These are phyloP conservation scores for Callorhinus ursinus DNA, from an alignment of 2,113 vertebrate species.

Conservation along the genomic window DNA sequence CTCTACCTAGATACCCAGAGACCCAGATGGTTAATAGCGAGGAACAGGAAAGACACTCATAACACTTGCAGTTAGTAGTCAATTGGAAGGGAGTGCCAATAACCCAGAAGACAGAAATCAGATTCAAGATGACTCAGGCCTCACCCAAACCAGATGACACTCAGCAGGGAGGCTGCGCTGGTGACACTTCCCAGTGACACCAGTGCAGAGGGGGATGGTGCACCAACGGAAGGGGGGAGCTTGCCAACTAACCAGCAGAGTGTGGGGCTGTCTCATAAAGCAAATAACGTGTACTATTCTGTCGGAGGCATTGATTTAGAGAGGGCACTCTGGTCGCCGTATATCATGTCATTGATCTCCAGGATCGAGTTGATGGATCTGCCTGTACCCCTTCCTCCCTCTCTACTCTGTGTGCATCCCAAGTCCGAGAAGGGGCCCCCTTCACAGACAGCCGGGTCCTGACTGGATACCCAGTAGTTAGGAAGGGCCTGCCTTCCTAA, in stretches of 20 bases:
- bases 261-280: background rate
- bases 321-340: background rate
- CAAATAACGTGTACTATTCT: rapidly evolving
- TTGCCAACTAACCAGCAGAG: background rate
- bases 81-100: conserved; percentile 34
- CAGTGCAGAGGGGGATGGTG: background rate
- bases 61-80: conserved; percentile 63
- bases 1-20: conserved; percentile 18
- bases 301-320: background rate
- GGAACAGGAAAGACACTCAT: conserved; percentile 45
- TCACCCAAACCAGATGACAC: conserved; percentile 28
- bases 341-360: background rate
- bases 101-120: conserved; percentile 49
- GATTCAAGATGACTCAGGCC: conserved; percentile 56
- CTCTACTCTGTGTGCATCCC: background rate
- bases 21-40: conserved; percentile 70
- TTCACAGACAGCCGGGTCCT: background rate
- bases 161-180: background rate
- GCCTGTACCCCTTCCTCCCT: background rate
- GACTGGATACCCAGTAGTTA: background rate
- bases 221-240: background rate
- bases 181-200: background rate
- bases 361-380: background rate
- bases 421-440: background rate
- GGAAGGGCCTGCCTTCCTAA: background rate